Percentiles rank a stretch among this genome's conserved stretches.
phyloP scores from a whole-genome alignment of 1,140 invertebrate genomes.

The Eueides isabella region DNA sequence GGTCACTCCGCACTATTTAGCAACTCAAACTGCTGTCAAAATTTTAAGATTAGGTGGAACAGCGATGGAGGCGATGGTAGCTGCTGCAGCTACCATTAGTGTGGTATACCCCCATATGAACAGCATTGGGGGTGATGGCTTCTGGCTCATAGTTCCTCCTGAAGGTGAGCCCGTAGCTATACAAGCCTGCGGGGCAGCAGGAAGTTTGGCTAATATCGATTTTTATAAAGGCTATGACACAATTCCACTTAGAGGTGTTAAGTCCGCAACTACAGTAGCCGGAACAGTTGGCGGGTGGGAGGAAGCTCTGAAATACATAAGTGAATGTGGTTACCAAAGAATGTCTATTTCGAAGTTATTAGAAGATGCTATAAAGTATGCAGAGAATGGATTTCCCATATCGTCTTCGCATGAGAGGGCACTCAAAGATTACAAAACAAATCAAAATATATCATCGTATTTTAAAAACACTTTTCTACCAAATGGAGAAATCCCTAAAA shows the following conservation, averaged over 20 bases:
- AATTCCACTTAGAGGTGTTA: constrained; percentile 62
- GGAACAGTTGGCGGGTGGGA: constrained; percentile 72
- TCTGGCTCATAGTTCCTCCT: constrained; percentile 73
- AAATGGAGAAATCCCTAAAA: constrained; percentile 49
- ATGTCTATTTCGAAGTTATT: constrained; percentile 59
- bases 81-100: constrained; percentile 68
- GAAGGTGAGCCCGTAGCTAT: constrained; percentile 63
- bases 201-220: constrained; percentile 59
- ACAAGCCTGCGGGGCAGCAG: constrained; percentile 69
- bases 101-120: constrained; percentile 75
- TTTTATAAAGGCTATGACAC: constrained; percentile 48
- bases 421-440: constrained; percentile 24
- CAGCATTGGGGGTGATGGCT: constrained; percentile 69
- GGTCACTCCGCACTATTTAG: constrained; percentile 73
- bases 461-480: constrained; percentile 58
- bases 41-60: constrained; percentile 69
- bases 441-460: constrained; percentile 40
- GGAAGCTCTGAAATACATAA: constrained; percentile 66
- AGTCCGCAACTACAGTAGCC: constrained; percentile 64
- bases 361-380: constrained; percentile 66
- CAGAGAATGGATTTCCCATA: constrained; percentile 65
- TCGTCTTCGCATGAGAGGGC: constrained; percentile 46
- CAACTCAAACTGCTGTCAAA: constrained; percentile 63
- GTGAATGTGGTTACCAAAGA: constrained; percentile 64
- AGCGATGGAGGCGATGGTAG: constrained; percentile 70